Evolutionary conservation across 2,113 vertebrate genomes (phyloP).

Genomic region (Sceloporus undulatus): DNA sequence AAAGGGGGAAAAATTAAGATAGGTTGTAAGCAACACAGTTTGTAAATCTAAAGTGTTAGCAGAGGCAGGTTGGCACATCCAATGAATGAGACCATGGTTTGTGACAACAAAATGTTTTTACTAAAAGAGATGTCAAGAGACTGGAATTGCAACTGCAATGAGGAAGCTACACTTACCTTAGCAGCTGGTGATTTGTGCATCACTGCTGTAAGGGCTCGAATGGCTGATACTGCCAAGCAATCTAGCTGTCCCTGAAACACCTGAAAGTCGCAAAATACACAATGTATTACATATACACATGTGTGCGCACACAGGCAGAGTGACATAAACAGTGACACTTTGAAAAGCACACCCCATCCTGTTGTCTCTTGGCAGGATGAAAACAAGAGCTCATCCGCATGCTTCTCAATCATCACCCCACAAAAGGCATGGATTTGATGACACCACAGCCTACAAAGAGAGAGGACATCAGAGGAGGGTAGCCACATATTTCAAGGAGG

Average conservation of each 20-base stretch:
- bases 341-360: constrained; percentile 6
- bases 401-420: constrained; percentile 60
- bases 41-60: background rate
- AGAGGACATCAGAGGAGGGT: constrained; percentile 56
- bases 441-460: constrained; percentile 63
- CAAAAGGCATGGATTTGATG: constrained; percentile 51
- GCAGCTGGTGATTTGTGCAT: constrained; percentile 98
- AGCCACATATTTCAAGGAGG: constrained; percentile 51
- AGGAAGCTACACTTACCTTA: constrained; percentile 82
- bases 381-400: constrained; percentile 57
- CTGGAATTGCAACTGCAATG: background rate
- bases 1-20: constrained; percentile 6
- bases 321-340: background rate
- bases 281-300: constrained; percentile 51
- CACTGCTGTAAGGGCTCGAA: constrained; percentile 94
- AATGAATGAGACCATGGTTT: no score
- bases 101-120: no score
- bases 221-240: constrained; percentile 91
- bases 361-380: constrained; percentile 52
- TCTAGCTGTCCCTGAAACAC: constrained; percentile 94
- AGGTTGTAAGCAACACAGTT: background rate
- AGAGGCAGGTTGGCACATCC: background rate
- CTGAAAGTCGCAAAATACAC: constrained; percentile 73
- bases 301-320: no score
- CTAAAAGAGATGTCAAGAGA: background rate